Conservation (phyloP, 2,888 invertebrate genomes). For the Odontocerum albicorne region DNA sequence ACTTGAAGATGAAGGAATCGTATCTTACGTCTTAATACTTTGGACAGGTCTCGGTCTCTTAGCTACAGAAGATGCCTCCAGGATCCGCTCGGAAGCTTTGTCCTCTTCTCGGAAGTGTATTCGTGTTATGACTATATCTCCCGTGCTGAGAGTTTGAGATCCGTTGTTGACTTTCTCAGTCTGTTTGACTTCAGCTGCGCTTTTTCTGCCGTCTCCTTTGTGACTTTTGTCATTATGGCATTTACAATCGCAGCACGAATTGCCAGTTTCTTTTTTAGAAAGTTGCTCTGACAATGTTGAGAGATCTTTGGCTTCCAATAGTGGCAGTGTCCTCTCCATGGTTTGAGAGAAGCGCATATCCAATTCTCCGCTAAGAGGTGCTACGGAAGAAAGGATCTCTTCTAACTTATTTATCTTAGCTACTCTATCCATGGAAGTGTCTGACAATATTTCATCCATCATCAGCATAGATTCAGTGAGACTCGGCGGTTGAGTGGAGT, state of each 20-base stretch:
- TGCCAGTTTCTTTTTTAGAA: conserved; percentile 45
- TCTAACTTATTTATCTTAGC: conserved; percentile 86
- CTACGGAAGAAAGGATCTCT: conserved; percentile 80
- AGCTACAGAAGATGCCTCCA: conserved; percentile 52
- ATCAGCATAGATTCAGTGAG: conserved; percentile 88
- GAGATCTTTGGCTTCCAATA: conserved; percentile 57
- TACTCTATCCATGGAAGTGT: conserved; percentile 79
- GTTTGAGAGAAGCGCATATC: conserved; percentile 57
- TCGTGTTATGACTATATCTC: conserved; percentile 89
- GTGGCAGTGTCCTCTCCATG: conserved; percentile 56
- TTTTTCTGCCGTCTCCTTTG: conserved; percentile 43
- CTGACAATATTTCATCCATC: conserved; percentile 82
- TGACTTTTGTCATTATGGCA: conserved; percentile 51
- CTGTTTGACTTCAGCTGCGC: conserved; percentile 14
- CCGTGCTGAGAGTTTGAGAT: conserved; percentile 87
- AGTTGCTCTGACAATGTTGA: conserved; percentile 54
- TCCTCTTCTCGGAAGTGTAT: conserved; percentile 63
- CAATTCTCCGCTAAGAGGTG: conserved; percentile 65
- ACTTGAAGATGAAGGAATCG: conserved; percentile 26
- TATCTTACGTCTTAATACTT: conserved; percentile 25
- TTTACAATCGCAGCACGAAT: conserved; percentile 53
- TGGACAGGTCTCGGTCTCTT: conserved; percentile 39
- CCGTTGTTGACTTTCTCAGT: conserved; percentile 43
- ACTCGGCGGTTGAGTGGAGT: conserved; percentile 77
- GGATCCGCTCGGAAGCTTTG: conserved; percentile 51